phyloP scores from a whole-genome alignment of 2,888 invertebrate species.

The Taenaris catops region DNA sequence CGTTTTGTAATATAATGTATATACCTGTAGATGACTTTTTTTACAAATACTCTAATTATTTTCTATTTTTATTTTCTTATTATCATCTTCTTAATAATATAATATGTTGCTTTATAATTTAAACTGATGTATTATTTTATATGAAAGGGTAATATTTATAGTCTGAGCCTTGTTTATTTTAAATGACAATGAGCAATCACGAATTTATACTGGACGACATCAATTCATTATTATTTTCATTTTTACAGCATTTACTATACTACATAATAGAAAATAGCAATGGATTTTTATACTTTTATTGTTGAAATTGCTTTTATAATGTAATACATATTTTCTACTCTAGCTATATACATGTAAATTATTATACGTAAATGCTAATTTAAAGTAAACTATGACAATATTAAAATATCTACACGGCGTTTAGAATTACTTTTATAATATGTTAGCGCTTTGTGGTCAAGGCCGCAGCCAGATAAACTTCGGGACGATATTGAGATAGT shows the following conservation, averaged over 20 bases:
- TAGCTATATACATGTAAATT: conserved; percentile 65
- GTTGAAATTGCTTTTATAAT: conserved; percentile 21
- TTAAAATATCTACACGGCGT: conserved; percentile 69
- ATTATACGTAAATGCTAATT: conserved; percentile 62
- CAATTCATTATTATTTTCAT: conserved; percentile 8
- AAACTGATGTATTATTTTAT: too few species aligned
- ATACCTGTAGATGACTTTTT: conserved; percentile 59
- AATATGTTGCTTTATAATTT: too few species aligned
- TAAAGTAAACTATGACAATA: conserved; percentile 74
- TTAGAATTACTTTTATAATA: conserved; percentile 48
- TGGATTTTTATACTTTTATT: conserved; percentile 13
- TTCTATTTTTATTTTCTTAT: too few species aligned
- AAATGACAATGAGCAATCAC: conserved; percentile 8
- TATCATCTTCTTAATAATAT: too few species aligned
- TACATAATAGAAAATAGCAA: conserved; percentile 8
- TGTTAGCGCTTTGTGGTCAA: conserved; percentile 34
- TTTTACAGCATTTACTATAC: conserved; percentile 14
- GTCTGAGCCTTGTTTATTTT: conserved; percentile 11
- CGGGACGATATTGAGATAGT: too few species aligned
- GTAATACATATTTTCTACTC: conserved; percentile 21
- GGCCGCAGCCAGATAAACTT: conserved; percentile 7
- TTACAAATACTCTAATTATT: conserved; percentile 30
- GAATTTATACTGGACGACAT: conserved; percentile 16
- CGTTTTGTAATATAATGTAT: conserved; percentile 62
- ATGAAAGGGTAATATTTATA: conserved; percentile 9